Base-by-base conservation (phyloP, 2,888 invertebrate genomes). In the Rapana venosa region DNA sequence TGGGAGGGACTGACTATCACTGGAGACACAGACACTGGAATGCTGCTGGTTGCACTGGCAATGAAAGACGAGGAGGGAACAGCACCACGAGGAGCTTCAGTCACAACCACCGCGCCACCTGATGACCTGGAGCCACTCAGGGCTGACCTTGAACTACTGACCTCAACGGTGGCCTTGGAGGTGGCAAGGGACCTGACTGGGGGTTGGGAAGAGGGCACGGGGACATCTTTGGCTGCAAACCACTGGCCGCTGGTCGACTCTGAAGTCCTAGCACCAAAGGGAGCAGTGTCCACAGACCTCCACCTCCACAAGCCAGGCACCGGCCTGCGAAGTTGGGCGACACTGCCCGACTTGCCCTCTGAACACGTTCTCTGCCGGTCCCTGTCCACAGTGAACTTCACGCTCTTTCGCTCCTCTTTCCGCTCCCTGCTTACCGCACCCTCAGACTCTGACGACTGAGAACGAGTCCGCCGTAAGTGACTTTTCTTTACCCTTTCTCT, bases 11-110 rank as follows among this genome's bases (percentile, higher is more conserved):
- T 74, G 74, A 30, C 81, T 4, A 32, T 32, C 17, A 20, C 56
- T 8, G 30, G 32, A 26, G 58, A 58, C 58, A 6, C 22, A 88
- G 88, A 58, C n/a, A 15, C 36, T 81, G 89, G 85, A 85, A 89
- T 89, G 89, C 89, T 89, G 30, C 74, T 87, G 87, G 86, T 56
- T 86, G 86, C 85, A 56, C 26, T 87, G 74, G 47, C 22, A 87
- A 56, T 32, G 77, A 77, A 87, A 77, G 77, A 87, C 56, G 56
- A 77, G 30, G 87, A 77, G 1, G n/a, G 17, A 74, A 36, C 87
- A 87, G 36, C 87, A 66, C 56, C 66, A 58, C 86, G 6, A 35
- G 13, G 15, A 66, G 35, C 8, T 5, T 66, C 66, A 26, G 61
- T 35, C 35, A 22, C 8, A 15, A 30, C 85, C 47, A 58, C 30